A percentile compares a stretch with the other conserved stretches of the same genome.
Conservation (phyloP, 1,140 invertebrate species). For the Psix sp. region DNA sequence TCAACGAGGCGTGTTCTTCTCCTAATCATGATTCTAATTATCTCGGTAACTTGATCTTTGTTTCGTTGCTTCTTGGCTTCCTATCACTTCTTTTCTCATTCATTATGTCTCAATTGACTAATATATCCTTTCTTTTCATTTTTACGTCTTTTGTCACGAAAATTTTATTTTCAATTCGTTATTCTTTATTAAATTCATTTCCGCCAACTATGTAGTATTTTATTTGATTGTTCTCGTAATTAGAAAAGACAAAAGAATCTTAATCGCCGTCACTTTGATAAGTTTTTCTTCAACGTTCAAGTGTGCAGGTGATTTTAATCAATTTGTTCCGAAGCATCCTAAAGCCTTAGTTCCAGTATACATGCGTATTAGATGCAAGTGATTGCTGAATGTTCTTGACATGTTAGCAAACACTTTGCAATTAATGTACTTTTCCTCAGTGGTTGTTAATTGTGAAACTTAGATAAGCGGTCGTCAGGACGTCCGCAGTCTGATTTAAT, state of each 20-base stretch:
- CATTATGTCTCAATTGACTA: background rate
- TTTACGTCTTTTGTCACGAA: background rate
- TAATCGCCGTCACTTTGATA: no score
- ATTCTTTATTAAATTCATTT: no score
- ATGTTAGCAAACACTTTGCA: slow-evolving; percentile 56
- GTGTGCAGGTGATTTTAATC: no score
- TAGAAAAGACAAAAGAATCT: no score
- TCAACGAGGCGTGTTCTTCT: slow-evolving; percentile 71
- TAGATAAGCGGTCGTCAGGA: slow-evolving; percentile 58
- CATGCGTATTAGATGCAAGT: slow-evolving; percentile 40
- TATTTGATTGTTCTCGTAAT: no score
- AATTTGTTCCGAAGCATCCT: no score
- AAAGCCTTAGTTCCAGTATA: no score
- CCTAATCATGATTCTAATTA: slow-evolving; percentile 76
- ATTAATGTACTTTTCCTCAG: slow-evolving; percentile 56
- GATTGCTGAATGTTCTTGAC: slow-evolving; percentile 57
- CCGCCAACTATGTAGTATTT: no score
- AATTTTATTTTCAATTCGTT: background rate
- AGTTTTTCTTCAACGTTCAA: no score
- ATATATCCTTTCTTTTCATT: background rate
- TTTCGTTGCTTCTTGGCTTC: slow-evolving; percentile 65
- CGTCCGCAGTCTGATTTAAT: slow-evolving; percentile 56
- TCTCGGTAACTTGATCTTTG: slow-evolving; percentile 71
- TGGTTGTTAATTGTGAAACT: slow-evolving; percentile 59
- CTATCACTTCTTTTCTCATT: slow-evolving; percentile 48